phyloP scores from a whole-genome alignment of 2,797 vertebrate species.

The Trachops cirrhosus region DNA sequence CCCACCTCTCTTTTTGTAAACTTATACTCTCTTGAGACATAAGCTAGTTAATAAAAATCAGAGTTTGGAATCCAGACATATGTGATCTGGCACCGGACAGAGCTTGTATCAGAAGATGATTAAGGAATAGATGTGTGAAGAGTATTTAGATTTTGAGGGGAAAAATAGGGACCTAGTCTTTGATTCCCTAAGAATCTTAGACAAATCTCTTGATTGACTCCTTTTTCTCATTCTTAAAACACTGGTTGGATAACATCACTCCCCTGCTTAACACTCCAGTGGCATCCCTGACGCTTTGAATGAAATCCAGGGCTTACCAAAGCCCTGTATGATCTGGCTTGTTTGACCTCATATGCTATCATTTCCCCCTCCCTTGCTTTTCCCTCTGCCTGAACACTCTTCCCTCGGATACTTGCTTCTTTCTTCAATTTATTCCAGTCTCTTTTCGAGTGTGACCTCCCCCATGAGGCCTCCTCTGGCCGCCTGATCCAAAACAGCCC shows the following conservation, averaged over 20 bases:
- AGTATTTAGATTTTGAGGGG: neutral
- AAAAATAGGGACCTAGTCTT: neutral
- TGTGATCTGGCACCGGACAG: neutral
- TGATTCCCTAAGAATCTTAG: neutral
- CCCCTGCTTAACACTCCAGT: neutral
- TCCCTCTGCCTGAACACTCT: neutral
- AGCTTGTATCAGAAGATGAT: neutral
- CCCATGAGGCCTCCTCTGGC: neutral
- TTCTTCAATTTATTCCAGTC: neutral
- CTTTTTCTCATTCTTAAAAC: neutral
- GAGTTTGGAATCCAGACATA: neutral
- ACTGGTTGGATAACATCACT: neutral
- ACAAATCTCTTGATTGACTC: neutral
- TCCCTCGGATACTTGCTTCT: neutral
- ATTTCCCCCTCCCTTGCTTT: neutral
- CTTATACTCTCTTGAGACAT: neutral
- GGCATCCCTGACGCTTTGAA: neutral
- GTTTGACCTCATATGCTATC: neutral
- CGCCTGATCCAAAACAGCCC: neutral
- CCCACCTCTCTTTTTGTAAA: neutral
- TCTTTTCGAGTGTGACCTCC: neutral
- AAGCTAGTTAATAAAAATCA: slow-evolving; percentile 12
- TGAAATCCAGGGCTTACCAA: neutral
- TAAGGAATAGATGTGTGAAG: slow-evolving; percentile 26
- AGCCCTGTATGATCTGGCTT: neutral